Conservation (phyloP, 2,113 vertebrate genomes). For the Zapornia atra region DNA sequence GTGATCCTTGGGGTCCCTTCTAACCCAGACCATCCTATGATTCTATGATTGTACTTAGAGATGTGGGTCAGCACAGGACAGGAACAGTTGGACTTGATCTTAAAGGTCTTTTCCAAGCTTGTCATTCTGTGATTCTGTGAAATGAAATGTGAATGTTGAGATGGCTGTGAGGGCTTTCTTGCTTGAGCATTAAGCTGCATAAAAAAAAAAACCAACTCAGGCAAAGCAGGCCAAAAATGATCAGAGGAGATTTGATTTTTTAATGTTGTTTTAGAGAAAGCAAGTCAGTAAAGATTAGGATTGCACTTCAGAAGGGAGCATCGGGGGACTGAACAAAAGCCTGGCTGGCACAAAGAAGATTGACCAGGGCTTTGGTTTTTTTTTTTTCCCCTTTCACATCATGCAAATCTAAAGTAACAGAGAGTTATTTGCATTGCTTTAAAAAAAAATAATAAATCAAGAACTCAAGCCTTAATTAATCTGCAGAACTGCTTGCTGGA, state of each 20-base stretch:
- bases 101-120: too few relatives aligned
- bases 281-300: background rate
- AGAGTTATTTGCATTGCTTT: background rate
- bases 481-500: background rate
- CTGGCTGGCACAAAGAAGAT: background rate
- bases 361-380: background rate
- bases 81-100: too few relatives aligned
- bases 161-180: background rate
- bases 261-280: background rate
- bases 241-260: background rate
- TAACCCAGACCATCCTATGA: too few relatives aligned
- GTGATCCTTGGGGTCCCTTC: too few relatives aligned
- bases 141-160: background rate
- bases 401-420: background rate
- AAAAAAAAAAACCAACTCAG: background rate
- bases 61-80: too few relatives aligned
- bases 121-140: too few relatives aligned
- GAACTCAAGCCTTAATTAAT: background rate
- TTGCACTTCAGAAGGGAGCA: background rate
- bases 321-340: background rate
- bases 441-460: background rate
- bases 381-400: background rate
- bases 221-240: background rate
- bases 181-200: background rate
- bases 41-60: too few relatives aligned